These are phyloP conservation scores for Drosophila melanogaster DNA, from an alignment of 1,140 invertebrate genomes.

Conservation along the genomic window DNA sequence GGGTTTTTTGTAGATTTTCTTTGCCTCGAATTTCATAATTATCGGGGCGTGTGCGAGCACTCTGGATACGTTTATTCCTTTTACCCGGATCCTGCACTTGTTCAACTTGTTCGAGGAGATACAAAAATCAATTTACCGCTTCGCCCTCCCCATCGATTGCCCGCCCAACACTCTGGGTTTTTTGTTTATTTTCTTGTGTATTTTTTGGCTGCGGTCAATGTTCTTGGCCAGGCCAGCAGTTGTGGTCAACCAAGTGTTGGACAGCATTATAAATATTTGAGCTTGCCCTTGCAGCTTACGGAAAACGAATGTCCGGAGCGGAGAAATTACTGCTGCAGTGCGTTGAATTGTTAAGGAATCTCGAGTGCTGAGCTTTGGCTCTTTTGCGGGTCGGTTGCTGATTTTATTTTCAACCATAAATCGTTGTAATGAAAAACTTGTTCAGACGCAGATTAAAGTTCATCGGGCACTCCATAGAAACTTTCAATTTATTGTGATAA, in stretches of 20 bases:
- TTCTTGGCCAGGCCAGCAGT: slow-evolving; percentile 9
- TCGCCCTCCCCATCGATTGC: slow-evolving; percentile 6
- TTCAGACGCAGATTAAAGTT: slow-evolving; percentile 8
- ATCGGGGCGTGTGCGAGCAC: slow-evolving; percentile 38
- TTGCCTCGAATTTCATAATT: slow-evolving; percentile 55
- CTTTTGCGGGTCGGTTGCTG: slow-evolving; percentile 15
- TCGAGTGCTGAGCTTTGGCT: slow-evolving; percentile 19
- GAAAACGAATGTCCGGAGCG: slow-evolving; percentile 17
- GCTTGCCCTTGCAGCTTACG: slow-evolving; percentile 46
- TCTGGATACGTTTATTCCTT: slow-evolving; percentile 6
- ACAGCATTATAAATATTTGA: slow-evolving; percentile 59
- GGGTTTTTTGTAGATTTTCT: slow-evolving; percentile 43
- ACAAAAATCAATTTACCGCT: slow-evolving; percentile 57
- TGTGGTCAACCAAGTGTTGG: slow-evolving; percentile 58
- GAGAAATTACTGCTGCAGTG: slow-evolving; percentile 36
- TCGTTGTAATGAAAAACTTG: slow-evolving; percentile 24
- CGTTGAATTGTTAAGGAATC: slow-evolving; percentile 45
- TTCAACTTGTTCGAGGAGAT: slow-evolving; percentile 20
- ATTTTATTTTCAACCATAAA: slow-evolving; percentile 22
- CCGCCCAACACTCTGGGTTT: not conserved
- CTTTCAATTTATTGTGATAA: slow-evolving; percentile 7
- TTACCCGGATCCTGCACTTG: slow-evolving; percentile 32
- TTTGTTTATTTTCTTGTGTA: not conserved
- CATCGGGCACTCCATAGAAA: not conserved
- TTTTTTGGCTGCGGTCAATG: slow-evolving; percentile 34